These are phyloP conservation scores for Xyrauchen texanus DNA, from an alignment of 2,113 vertebrate genomes.

Conservation along the genomic window DNA sequence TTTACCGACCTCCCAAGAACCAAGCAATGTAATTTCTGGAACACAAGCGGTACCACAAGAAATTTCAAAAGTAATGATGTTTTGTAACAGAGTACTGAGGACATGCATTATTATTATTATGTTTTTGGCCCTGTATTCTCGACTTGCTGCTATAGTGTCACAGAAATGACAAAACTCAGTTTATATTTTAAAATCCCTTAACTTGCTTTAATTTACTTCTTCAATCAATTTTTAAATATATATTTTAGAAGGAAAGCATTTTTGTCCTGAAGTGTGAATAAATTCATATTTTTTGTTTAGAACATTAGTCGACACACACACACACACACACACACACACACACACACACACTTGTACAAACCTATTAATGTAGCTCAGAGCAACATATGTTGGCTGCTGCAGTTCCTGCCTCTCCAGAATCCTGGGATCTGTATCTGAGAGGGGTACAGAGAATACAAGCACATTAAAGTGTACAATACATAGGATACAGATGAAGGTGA, in stretches of 20 bases:
- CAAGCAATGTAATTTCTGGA: not conserved
- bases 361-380: constrained; percentile 99
- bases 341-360: constrained; percentile 53
- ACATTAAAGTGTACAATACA: not conserved
- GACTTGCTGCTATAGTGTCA: too few relatives aligned
- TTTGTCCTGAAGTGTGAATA: not conserved
- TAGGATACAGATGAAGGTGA: not conserved
- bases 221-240: not conserved
- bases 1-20: not conserved
- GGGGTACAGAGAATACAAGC: not conserved
- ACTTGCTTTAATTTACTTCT: too few relatives aligned
- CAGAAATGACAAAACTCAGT: too few relatives aligned
- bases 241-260: not conserved
- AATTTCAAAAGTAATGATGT: not conserved
- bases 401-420: constrained; percentile 98
- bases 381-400: constrained; percentile 97
- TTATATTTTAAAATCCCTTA: too few relatives aligned
- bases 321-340: too few relatives aligned
- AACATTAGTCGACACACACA: too few relatives aligned
- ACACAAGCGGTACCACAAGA: not conserved
- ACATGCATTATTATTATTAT: too few relatives aligned
- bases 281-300: not conserved
- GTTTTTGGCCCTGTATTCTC: too few relatives aligned
- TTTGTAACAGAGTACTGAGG: too few relatives aligned
- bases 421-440: constrained; percentile 93